Evolutionary conservation across 2,888 invertebrate species (phyloP).

Genomic region (Leucania comma): DNA sequence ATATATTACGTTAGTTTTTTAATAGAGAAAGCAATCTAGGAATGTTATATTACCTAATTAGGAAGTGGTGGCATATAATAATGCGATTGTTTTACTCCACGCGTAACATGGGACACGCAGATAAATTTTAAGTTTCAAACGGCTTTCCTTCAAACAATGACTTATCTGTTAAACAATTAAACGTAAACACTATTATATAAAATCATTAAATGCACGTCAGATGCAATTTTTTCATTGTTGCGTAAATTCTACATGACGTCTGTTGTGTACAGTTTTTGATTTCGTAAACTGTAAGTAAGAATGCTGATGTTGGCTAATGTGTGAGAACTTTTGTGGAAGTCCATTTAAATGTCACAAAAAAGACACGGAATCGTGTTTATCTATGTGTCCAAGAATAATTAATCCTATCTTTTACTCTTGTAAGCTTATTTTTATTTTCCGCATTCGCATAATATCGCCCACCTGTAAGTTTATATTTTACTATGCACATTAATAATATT

Average conservation of each 20-base stretch:
- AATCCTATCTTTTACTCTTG: slow-evolving; percentile 12
- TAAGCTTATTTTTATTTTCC: neutral
- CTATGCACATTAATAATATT: neutral
- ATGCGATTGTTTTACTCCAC: slow-evolving; percentile 40
- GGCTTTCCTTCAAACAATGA: slow-evolving; percentile 61
- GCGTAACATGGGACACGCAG: slow-evolving; percentile 51
- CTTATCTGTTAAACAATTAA: slow-evolving; percentile 61
- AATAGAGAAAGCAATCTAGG: slow-evolving; percentile 71
- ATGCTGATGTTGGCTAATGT: slow-evolving; percentile 42
- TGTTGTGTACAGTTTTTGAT: slow-evolving; percentile 58
- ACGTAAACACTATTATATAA: slow-evolving; percentile 60
- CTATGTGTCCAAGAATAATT: neutral
- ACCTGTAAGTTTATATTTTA: slow-evolving; percentile 18
- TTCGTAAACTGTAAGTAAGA: slow-evolving; percentile 54
- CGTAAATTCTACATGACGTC: slow-evolving; percentile 64
- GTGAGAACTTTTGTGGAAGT: slow-evolving; percentile 33
- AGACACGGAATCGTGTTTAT: slow-evolving; percentile 8
- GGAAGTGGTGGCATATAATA: slow-evolving; percentile 62
- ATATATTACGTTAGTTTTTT: slow-evolving; percentile 76
- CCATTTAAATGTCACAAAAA: slow-evolving; percentile 9
- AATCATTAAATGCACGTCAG: slow-evolving; percentile 65
- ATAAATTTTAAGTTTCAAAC: slow-evolving; percentile 34
- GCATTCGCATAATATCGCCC: neutral
- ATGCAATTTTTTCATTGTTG: slow-evolving; percentile 63
- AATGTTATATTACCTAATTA: slow-evolving; percentile 73